A percentile compares a stretch with the other conserved stretches of the same genome.
phyloP scores from a whole-genome alignment of 2,113 vertebrate species.

The Amblyornis subalaris region DNA sequence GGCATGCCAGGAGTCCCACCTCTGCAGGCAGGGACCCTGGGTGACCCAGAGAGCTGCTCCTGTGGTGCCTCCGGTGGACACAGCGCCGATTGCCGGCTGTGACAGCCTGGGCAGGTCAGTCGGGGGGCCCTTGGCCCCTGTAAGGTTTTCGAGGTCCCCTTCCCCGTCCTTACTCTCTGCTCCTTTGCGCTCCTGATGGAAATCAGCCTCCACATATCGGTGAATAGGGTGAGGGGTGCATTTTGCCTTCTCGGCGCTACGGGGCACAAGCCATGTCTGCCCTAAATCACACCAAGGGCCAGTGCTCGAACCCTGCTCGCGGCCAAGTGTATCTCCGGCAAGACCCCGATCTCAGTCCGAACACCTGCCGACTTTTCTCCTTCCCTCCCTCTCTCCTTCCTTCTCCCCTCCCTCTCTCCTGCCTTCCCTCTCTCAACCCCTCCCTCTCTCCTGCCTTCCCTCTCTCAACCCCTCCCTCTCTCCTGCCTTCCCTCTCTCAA shows the following conservation, averaged over 20 bases:
- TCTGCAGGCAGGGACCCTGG: background rate
- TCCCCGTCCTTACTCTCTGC: rapidly evolving
- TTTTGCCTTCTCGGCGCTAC: background rate
- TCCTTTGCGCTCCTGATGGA: no score
- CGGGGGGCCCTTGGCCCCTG: rapidly evolving
- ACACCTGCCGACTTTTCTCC: rapidly evolving
- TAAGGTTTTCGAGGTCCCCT: background rate
- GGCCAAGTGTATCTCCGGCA: rapidly evolving
- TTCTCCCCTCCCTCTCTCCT: background rate
- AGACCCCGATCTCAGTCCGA: rapidly evolving
- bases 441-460: no score
- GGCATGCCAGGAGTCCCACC: rapidly evolving
- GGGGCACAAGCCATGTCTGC: rapidly evolving
- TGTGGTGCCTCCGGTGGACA: rapidly evolving
- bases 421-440: no score
- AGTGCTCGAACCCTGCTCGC: rapidly evolving
- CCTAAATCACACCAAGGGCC: rapidly evolving
- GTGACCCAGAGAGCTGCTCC: background rate
- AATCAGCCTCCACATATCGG: no score
- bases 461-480: background rate
- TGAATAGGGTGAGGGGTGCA: rapidly evolving
- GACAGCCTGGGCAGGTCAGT: rapidly evolving
- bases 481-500: background rate
- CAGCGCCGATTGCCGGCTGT: rapidly evolving
- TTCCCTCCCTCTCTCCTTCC: background rate